Base-by-base conservation (phyloP, 2,797 vertebrate genomes). In the Mormyrus hasselquistii region DNA sequence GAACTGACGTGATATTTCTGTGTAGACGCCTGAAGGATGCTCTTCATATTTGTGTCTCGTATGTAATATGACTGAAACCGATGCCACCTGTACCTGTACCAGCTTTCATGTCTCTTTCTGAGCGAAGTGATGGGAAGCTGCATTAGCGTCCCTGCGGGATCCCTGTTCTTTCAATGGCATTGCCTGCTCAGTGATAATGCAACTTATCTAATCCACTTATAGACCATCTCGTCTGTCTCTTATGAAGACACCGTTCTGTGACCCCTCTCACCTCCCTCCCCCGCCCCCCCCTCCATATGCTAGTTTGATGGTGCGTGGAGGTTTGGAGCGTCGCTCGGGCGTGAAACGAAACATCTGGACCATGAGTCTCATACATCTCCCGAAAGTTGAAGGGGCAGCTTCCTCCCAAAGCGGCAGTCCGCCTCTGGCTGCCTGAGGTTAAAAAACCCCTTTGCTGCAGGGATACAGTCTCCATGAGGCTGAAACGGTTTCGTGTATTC, bases 321-420 rank as follows among this genome's bases (percentile, higher is more conserved):
- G 73, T 4, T 59, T 62, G 44, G 55, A 57, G 52, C 65, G 1
- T 73, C 89, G 88, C 29, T 87, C 83, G 84, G 87, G 87, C 90
- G 84, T 90, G 76, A 89, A 90, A 91, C 88, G 41, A 88, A 88
- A 90, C 91, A 91, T 90, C 87, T 90, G 91, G 89, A 59, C 87
- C 89, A 16, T 50, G 87, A 89, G 69, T 19, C 25, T 57, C 34
- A 34, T 25, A 47, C 83, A 87, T 38, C 87, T 59, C 50, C 52
- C n/a, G 9, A 44, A 82, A 29, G 19, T 14, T 50, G 86, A 50
- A 55, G 9, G 53, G 29, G 19, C 12, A 44, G 85, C 53, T 59
- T 87, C 85, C 52, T 41, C 14, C 25, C 16, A 1, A 19, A 87
- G 16, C 2, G 4, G 6, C 8, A 34, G 53, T 41, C 59, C 3